Percentiles rank a stretch among this genome's conserved stretches.
Conservation (phyloP, 2,888 invertebrate genomes). For the Eupithecia subfuscata region DNA sequence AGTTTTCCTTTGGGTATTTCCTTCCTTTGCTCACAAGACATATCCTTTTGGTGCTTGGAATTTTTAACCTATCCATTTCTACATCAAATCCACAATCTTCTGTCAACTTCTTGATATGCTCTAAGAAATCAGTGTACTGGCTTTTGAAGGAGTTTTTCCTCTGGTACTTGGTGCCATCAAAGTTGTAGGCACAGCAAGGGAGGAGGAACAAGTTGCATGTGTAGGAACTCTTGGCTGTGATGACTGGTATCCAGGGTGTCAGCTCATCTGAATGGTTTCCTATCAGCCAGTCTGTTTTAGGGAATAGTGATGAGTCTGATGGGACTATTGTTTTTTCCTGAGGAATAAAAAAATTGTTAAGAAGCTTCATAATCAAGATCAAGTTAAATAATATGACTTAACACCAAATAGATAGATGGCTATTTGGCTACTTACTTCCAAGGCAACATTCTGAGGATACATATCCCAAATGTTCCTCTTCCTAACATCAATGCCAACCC, state of each 20-base stretch:
- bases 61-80: constrained; percentile 92
- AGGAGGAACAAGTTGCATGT: constrained; percentile 93
- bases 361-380: neutral
- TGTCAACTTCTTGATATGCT: constrained; percentile 86
- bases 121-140: constrained; percentile 90
- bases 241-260: constrained; percentile 99
- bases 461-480: constrained; percentile 94
- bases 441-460: constrained; percentile 85
- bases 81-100: constrained; percentile 89
- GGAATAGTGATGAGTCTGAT: constrained; percentile 86
- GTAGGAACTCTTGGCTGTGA: constrained; percentile 91
- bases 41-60: constrained; percentile 98
- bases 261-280: constrained; percentile 99
- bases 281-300: constrained; percentile 95
- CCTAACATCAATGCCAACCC: constrained; percentile 93
- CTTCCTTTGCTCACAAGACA: constrained; percentile 87
- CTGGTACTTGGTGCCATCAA: constrained; percentile 93
- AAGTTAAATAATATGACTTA: neutral
- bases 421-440: constrained; percentile 82
- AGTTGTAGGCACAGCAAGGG: constrained; percentile 97
- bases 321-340: constrained; percentile 88
- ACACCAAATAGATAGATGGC: neutral
- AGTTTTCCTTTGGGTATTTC: constrained; percentile 66
- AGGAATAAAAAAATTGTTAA: constrained; percentile 47
- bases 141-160: constrained; percentile 88